Base-by-base conservation (phyloP, 1,140 invertebrate species). In the Himalopsyche phryganea region DNA sequence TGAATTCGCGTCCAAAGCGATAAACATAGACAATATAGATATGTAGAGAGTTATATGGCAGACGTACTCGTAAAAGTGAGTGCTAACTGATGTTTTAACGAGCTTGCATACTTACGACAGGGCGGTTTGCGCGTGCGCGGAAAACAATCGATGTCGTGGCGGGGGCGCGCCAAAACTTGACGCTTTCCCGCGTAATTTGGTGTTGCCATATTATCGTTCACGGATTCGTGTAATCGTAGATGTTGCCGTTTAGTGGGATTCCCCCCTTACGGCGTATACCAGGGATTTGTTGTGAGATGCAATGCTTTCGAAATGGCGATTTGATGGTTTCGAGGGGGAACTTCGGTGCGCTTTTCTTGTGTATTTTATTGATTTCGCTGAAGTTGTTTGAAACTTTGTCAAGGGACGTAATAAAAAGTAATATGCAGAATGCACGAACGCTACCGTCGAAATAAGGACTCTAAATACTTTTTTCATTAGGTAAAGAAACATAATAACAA, bases 1-100 rank as follows among this genome's bases (percentile, higher is more conserved):
- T 51, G 50, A 73, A 71, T 71, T 75, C 68, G 73, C 71, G 69
- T 40, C 38, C 10, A 6, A 14, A 40, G 51, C 38, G 28, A 42
- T 53, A 53, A 53, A 38, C 51, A 28, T 32, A 53, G 51, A 17
- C 18, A 10, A 40, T 17, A n/a, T 32, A 53, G 9, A n/a, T 32
- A 35, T 15, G 6, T 35, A 51, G 13, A 18, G 6, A 15, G 42
- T 11, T 45, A 51, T 38, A 58, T 13, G 1, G 48, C 36, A 51
- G 15, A 19, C 17, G 18, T 20, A 44, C 48, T 51, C 56, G 49
- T 51, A 58, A 58, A 58, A 58, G 56, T 51, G 35, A 58, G 56
- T 58, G 56, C 55, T 58, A 42, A 58, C 46, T 50, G 55, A 49
- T 56, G 53, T 56, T 56, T 56, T 48, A 56, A 56, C 23, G 23